Evolutionary conservation across 2,888 invertebrate species (phyloP), one percentile per base, ranked within the genome.

Genomic region (Lissonota sp.): DNA sequence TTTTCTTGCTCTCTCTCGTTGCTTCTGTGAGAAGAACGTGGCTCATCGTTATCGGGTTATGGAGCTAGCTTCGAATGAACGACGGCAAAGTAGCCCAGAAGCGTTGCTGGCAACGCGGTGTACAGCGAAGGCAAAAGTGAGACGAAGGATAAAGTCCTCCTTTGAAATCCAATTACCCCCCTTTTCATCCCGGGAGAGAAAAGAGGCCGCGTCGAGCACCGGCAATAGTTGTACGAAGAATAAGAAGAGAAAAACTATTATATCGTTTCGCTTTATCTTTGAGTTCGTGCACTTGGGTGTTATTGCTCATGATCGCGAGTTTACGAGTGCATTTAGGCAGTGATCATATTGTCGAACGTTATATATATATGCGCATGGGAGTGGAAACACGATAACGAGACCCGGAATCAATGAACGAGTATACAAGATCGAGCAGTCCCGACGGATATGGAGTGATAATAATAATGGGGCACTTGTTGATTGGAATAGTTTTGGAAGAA

Each of bases 1-100:
- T 14, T 44, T 10, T 44, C 44, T 10, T 4, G 1, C 44, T 44
- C 7, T 26, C 37, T 26, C 12, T 53, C 63, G 26, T n/a, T 55
- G 57, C 62, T 62, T 71, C 67, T 39, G 55, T 58, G 53, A 6
- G 14, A 39, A 62, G 60, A 71, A 69, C 67, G 72, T 62, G 72
- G 71, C 66, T 72, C 63, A 69, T 76, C 76, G 80, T 76, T 76
- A 80, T 80, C 76, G 62, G 57, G 76, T 76, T 72, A 73, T 63
- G 16, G 72, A 26, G 26, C 72, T 40, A 67, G 72, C 62, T 73
- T 55, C 72, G 55, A 66, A 53, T 26, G 55, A 57, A 80, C 62
- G 72, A 44, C 76, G 71, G 53, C 49, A 66, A 55, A 57, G 62
- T 42, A 67, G 75, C 64, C 37, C 40, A 57, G 64, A 37, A 7